Evolutionary conservation across 2,888 invertebrate species (phyloP).

Genomic region (Rhimphoctona megacephalus): DNA sequence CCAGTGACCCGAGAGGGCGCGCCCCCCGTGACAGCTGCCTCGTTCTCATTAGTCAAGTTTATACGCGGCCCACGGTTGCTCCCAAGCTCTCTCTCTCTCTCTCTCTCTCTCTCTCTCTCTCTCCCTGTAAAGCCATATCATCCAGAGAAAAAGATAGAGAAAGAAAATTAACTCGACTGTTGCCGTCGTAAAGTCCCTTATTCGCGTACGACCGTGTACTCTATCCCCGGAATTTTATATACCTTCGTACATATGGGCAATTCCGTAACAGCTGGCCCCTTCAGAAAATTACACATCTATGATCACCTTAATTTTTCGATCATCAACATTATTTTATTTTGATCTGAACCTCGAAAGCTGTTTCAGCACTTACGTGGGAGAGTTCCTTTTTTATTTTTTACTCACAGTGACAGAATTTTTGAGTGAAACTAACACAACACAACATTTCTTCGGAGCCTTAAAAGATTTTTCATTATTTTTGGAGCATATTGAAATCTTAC

Average conservation of each 20-base stretch:
- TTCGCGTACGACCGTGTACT: conserved; percentile 50
- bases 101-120: conserved; percentile 12
- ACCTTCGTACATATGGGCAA: conserved; percentile 35
- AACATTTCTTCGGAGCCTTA: no score
- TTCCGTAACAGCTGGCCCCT: background rate
- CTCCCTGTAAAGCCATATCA: conserved; percentile 22
- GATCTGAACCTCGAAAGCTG: no score
- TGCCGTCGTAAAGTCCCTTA: conserved; percentile 59
- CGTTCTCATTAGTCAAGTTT: conserved; percentile 77
- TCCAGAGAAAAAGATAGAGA: conserved; percentile 19
- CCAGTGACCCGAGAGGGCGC: conserved; percentile 67
- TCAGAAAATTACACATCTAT: background rate
- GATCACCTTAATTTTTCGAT: background rate
- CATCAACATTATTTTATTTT: background rate
- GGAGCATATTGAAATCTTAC: no score
- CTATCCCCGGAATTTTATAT: conserved; percentile 50
- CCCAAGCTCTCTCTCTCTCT: conserved; percentile 34
- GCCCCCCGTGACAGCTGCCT: conserved; percentile 73
- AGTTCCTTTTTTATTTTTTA: background rate
- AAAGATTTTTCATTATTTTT: no score
- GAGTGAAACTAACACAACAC: no score
- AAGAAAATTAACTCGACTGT: conserved; percentile 33
- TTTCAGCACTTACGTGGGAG: background rate
- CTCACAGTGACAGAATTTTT: background rate
- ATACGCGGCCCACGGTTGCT: conserved; percentile 68